phyloP scores from a whole-genome alignment of 2,888 invertebrate genomes.

The Pseudoips prasinana region DNA sequence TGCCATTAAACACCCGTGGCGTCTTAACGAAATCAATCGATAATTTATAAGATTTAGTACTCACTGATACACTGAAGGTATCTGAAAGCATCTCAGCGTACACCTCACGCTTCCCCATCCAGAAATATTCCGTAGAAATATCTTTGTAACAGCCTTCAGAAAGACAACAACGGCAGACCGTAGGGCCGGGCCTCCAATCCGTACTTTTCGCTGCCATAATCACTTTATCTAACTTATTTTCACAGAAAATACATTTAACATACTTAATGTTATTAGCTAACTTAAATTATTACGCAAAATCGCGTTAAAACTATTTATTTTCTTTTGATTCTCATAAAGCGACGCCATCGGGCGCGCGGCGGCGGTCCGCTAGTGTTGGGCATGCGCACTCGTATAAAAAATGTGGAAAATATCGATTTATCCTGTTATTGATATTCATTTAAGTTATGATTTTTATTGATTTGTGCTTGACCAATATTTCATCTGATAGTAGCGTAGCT shows the following conservation, averaged over 20 bases:
- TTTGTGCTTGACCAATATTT: no score
- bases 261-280: slow-evolving; percentile 25
- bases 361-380: slow-evolving; percentile 23
- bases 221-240: slow-evolving; percentile 42
- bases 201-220: slow-evolving; percentile 63
- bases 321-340: slow-evolving; percentile 26
- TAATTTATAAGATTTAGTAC: slow-evolving; percentile 28
- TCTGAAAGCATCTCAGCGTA: slow-evolving; percentile 71
- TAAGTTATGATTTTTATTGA: no score
- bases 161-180: slow-evolving; percentile 72
- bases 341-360: slow-evolving; percentile 37
- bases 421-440: no score
- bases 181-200: slow-evolving; percentile 71
- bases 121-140: slow-evolving; percentile 76
- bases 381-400: slow-evolving; percentile 20
- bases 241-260: slow-evolving; percentile 43
- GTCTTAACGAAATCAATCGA: slow-evolving; percentile 13
- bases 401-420: slow-evolving; percentile 22
- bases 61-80: slow-evolving; percentile 62
- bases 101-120: slow-evolving; percentile 76
- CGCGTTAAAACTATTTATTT: slow-evolving; percentile 23
- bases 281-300: slow-evolving; percentile 17
- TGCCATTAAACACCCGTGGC: slow-evolving; percentile 32
- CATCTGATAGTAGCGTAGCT: no score
- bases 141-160: slow-evolving; percentile 74